Conservation (phyloP, 2,888 invertebrate genomes). For the Cephus sareptanus region DNA sequence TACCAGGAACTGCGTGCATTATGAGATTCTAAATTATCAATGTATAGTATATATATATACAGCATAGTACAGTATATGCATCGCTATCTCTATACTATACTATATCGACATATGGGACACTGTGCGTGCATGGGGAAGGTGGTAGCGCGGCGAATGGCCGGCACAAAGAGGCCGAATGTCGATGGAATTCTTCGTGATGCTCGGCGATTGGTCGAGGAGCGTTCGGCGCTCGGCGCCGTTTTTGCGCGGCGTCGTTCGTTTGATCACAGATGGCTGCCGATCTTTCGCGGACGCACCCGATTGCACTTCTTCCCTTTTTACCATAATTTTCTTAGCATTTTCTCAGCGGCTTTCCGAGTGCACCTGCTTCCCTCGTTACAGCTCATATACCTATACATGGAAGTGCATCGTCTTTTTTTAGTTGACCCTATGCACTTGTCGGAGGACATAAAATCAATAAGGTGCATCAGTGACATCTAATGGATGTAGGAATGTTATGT, state of each 20-base stretch:
- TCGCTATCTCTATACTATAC: background rate
- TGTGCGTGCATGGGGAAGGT: background rate
- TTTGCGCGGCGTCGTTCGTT: slow-evolving; percentile 20
- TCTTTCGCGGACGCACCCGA: slow-evolving; percentile 3
- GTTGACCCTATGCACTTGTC: background rate
- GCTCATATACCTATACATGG: background rate
- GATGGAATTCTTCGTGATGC: slow-evolving; percentile 10
- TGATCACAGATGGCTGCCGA: slow-evolving; percentile 23
- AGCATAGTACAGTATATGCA: background rate
- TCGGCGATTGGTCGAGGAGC: slow-evolving; percentile 15
- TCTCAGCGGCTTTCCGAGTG: background rate
- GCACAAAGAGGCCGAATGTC: slow-evolving; percentile 7
- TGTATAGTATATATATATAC: background rate
- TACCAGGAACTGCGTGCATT: background rate
- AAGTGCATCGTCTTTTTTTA: background rate
- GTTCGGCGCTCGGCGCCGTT: slow-evolving; percentile 13
- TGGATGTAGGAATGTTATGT: background rate
- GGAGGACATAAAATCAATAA: background rate
- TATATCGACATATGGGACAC: background rate
- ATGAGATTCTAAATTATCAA: background rate
- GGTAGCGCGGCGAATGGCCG: background rate
- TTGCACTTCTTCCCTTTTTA: background rate
- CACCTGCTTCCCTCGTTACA: background rate
- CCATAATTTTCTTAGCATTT: background rate
- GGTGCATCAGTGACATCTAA: background rate